Base-by-base conservation (phyloP, 1,140 invertebrate species). In the Brachionus rotundiformis region DNA sequence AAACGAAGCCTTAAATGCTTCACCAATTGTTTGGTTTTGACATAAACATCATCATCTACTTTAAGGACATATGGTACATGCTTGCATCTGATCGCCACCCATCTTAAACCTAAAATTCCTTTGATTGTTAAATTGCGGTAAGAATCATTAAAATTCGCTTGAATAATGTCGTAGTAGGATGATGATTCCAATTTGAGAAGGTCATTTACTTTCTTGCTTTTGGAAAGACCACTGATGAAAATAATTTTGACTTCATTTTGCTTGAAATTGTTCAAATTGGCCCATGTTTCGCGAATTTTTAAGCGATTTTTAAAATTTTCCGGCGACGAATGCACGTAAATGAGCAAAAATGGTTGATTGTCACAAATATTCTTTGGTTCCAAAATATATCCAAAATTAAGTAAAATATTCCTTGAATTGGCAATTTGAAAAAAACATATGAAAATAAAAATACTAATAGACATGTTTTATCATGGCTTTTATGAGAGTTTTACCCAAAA, bases 1-100 rank as follows among this genome's bases (percentile, higher is more conserved):
- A 49, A 49, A n/a, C 41, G 29, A 1, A 59, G 2, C 16, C 11
- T 77, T 23, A 79, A 79, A 31, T 79, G 47, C 16, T 63, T 16
- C 2, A 33, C 59, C 4, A 79, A 11, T 10, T 3, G 11, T 19
- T 79, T 19, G 8, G 16, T 59, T 29, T 54, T 23, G 2, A 85
- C 84, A 59, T 83, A 71, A 8, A 83, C 61, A 54, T 84, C 84
- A 63, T 84, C 83, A 27, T 84, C 83, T 1, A 83, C 73, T 82
- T 83, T 84, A 7, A 84, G 75, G 27, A 83, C 73, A 23, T 76
- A 83, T 2, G 47, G 23, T 5, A 83, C 68, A 6, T 65, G 31
- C 19, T 41, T 13, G 59, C 84, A 84, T 68, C 82, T 59, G 5
- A n/a, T 19, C 7, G 65, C 73, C 0, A 80, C 59, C 84, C 84